A percentile compares a stretch with the other conserved stretches of the same genome.
phyloP scores from a whole-genome alignment of 2,797 vertebrate genomes.

The Sebastes cheni region DNA sequence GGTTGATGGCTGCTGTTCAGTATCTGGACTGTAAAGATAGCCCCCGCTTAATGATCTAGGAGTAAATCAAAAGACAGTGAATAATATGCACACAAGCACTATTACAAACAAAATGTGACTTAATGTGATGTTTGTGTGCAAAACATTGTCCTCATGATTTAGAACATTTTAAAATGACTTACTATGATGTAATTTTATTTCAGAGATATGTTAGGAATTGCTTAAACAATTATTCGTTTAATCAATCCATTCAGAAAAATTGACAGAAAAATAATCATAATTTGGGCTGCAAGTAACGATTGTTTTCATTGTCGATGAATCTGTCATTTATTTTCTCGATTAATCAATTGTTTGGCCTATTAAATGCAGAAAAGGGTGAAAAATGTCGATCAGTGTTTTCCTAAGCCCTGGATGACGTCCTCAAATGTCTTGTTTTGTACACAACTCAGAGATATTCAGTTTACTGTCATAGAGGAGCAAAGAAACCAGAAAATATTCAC shows the following conservation, averaged over 20 bases:
- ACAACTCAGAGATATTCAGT: too few relatives aligned
- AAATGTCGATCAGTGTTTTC: too few relatives aligned
- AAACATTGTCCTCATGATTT: background rate
- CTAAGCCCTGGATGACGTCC: too few relatives aligned
- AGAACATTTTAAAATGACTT: background rate
- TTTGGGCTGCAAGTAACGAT: too few relatives aligned
- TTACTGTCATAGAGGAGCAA: too few relatives aligned
- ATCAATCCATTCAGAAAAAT: background rate
- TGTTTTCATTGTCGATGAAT: too few relatives aligned
- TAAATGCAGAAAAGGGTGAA: too few relatives aligned
- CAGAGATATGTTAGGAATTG: background rate
- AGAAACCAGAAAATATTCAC: too few relatives aligned
- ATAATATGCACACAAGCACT: background rate
- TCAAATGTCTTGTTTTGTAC: too few relatives aligned
- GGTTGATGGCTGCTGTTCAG: slow-evolving; percentile 23
- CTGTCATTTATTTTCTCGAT: too few relatives aligned
- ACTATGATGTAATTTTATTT: background rate
- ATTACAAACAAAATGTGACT: background rate
- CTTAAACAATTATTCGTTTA: background rate
- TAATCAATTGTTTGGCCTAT: too few relatives aligned
- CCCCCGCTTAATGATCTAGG: background rate
- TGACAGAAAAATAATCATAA: background rate
- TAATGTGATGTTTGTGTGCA: background rate
- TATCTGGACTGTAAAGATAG: slow-evolving; percentile 37
- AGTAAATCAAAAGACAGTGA: background rate